phyloP scores from a whole-genome alignment of 2,797 vertebrate genomes.

The Menidia menidia region DNA sequence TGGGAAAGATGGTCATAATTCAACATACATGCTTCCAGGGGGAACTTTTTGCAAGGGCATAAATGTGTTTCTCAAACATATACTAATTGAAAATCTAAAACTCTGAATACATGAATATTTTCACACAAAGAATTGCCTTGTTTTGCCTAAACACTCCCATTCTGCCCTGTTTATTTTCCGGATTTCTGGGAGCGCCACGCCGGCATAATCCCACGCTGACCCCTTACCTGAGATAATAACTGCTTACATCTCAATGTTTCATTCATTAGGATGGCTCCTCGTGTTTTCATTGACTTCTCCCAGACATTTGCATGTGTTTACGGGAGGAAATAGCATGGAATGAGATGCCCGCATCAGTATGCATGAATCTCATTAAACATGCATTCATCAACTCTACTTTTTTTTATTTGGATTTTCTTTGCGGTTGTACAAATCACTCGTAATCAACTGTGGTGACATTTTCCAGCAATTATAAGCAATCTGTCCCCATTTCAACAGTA shows the following conservation, averaged over 20 bases:
- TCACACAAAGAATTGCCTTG: too few relatives aligned
- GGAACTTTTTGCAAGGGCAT: too few relatives aligned
- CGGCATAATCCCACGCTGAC: conserved; percentile 27
- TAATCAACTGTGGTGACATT: conserved; percentile 85
- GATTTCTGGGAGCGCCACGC: conserved; percentile 4
- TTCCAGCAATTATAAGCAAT: conserved; percentile 78
- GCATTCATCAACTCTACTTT: conserved; percentile 76
- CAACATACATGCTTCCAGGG: too few relatives aligned
- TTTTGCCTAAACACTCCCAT: background rate
- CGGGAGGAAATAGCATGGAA: conserved; percentile 65
- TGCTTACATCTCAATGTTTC: conserved; percentile 25
- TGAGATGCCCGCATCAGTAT: conserved; percentile 71
- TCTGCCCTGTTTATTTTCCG: too few relatives aligned
- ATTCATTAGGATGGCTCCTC: conserved; percentile 50
- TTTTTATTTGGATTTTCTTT: conserved; percentile 73
- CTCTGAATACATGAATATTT: too few relatives aligned
- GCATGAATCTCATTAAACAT: conserved; percentile 80
- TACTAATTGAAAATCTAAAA: too few relatives aligned
- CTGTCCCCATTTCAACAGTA: conserved; percentile 62
- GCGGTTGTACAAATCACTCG: conserved; percentile 77
- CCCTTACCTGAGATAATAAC: conserved; percentile 46
- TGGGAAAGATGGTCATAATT: too few relatives aligned
- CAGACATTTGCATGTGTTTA: conserved; percentile 75
- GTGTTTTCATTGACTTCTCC: conserved; percentile 46
- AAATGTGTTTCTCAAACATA: too few relatives aligned